Evolutionary conservation across 30 jellyfish, hydroid and myxozoan species (phyloP).

Genomic region (Aurelia sp.): DNA sequence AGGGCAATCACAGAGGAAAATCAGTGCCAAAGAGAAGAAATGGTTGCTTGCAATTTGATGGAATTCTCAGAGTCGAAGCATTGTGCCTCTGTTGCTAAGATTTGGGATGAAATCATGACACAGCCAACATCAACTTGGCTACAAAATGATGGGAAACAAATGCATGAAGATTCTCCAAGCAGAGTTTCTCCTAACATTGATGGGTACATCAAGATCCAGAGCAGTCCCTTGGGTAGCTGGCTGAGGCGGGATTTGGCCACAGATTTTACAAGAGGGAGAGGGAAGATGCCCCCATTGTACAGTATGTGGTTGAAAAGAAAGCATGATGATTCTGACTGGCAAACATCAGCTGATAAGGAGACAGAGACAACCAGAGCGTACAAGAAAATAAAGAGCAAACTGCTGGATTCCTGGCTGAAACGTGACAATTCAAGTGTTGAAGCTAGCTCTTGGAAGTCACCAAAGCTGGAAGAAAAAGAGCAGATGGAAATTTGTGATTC

Average conservation of each 20-base stretch:
- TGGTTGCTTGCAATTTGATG: no score
- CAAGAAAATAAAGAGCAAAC: slow-evolving; percentile 16
- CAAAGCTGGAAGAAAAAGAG: neutral
- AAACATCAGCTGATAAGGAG: neutral
- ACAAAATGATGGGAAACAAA: no score
- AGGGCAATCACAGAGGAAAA: neutral
- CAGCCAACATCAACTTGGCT: slow-evolving; percentile 25
- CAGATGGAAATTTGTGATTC: neutral
- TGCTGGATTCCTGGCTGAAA: slow-evolving; percentile 25
- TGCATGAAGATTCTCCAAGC: no score
- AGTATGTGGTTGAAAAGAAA: slow-evolving; percentile 51
- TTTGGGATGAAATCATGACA: slow-evolving; percentile 39
- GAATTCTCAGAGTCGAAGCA: neutral
- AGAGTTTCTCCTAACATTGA: no score
- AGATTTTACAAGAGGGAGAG: no score
- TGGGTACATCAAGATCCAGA: no score
- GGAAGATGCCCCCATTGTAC: neutral
- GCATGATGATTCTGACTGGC: neutral
- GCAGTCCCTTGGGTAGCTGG: no score
- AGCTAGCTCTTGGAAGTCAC: neutral
- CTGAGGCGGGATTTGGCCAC: no score
- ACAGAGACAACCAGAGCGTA: slow-evolving; percentile 2
- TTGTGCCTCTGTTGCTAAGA: neutral
- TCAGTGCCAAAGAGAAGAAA: neutral
- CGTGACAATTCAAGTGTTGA: neutral